Base-by-base conservation (phyloP, 2,888 invertebrate species). In the Anaspis maculata region DNA sequence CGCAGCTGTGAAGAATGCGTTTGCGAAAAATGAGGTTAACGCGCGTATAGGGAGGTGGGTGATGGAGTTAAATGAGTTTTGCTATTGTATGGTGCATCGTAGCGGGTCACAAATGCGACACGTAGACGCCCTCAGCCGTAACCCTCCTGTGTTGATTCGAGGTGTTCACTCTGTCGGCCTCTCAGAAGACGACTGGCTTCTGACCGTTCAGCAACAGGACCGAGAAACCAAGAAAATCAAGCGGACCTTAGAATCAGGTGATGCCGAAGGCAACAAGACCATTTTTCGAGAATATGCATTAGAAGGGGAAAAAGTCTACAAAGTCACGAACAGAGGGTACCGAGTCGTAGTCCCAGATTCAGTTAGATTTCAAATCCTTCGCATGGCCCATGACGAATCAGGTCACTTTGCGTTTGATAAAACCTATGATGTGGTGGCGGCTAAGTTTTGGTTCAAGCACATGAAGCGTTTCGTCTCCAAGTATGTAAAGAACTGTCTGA, bases 331-430 rank as follows among this genome's bases (percentile, higher is more conserved):
- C 27, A n/a, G n/a, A 15, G 39, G 33, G 9, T 13, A 13, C 3
- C 23, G 33, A 15, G 32, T 30, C 27, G 32, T 48, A 15, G 27
- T 54, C 6, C 52, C 52, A 7, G 41, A 44, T 25, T 19, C 15
- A 11, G 42, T 37, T 2, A 33, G 46, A 9, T 52, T 46, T 50
- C 43, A 49, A 30, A 37, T 52, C 11, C 34, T 45, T 2, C 22
- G 35, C 31, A 10, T 27, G 4, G 40, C 43, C 23, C 51, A 55
- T 28, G 51, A 55, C 31, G 45, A 50, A 3, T 36, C 48, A 10
- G 54, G 54, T 7, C 57, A 57, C 34, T 55, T 51, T 34, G 39
- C 43, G 1, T 22, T 48, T 1, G 50, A 51, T 10, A 51, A 51
- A 23, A 52, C 52, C 7, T 26, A 25, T 13, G 27, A 30, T 12